Evolutionary conservation across 2,113 vertebrate genomes (phyloP).

Genomic region (Semnornis frantzii): DNA sequence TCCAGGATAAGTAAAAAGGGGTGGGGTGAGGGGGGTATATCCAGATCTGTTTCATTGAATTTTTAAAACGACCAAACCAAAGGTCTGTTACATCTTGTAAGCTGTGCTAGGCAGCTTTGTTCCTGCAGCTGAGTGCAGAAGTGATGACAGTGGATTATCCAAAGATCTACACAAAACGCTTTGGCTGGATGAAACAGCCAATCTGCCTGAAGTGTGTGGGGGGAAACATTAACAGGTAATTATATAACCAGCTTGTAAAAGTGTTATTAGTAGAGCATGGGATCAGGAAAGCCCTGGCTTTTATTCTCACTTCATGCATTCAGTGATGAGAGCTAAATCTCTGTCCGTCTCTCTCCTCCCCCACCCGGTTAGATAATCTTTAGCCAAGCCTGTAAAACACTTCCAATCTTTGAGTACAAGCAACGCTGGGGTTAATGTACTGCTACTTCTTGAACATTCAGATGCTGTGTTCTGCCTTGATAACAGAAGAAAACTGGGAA

Average conservation of each 20-base stretch:
- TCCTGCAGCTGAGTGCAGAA: background rate
- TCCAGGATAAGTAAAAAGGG: background rate
- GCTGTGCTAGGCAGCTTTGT: background rate
- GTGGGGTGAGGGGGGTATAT: no score
- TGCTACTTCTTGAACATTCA: background rate
- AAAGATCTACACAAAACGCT: background rate
- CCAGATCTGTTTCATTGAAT: background rate
- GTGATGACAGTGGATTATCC: constrained; percentile 11
- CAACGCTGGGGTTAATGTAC: constrained; percentile 1
- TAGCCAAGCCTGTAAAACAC: constrained; percentile 12
- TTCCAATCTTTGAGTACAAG: constrained; percentile 10
- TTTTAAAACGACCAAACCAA: background rate
- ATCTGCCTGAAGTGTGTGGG: background rate
- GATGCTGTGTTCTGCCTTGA: background rate
- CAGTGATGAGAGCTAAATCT: constrained; percentile 38
- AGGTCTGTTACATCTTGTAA: background rate
- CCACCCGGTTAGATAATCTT: constrained; percentile 28
- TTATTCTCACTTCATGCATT: constrained; percentile 45
- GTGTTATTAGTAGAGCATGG: constrained; percentile 29
- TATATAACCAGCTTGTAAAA: constrained; percentile 61
- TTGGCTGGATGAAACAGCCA: background rate
- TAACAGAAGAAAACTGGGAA: background rate
- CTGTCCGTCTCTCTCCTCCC: background rate
- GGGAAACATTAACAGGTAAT: constrained; percentile 11
- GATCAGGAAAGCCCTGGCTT: constrained; percentile 32